These are phyloP conservation scores for Coelopa frigida DNA, from an alignment of 1,140 invertebrate genomes.

Conservation along the genomic window DNA sequence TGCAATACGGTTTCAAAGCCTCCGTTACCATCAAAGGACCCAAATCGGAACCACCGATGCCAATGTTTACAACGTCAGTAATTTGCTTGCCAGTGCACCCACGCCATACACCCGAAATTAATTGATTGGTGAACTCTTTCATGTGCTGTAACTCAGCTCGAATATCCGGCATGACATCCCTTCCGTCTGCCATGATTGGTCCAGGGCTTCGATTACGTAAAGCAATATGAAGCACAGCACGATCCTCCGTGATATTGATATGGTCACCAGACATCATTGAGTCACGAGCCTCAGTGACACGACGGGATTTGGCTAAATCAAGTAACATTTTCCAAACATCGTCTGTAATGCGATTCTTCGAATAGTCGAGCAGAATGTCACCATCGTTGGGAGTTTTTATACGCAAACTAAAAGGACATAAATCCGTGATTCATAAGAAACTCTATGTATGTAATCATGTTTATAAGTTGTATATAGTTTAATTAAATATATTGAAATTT, in stretches of 20 bases:
- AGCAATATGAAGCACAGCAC: constrained; percentile 92
- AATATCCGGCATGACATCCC: constrained; percentile 92
- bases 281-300: constrained; percentile 78
- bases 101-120: constrained; percentile 58
- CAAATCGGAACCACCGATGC: constrained; percentile 98
- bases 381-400: constrained; percentile 75
- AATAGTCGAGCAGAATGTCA: constrained; percentile 86
- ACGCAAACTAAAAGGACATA: constrained; percentile 52
- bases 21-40: constrained; percentile 99
- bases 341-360: constrained; percentile 88
- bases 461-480: too few relatives aligned
- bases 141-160: constrained; percentile 90
- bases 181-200: constrained; percentile 76
- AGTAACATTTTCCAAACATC: constrained; percentile 69
- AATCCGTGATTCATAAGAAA: too few relatives aligned
- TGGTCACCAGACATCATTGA: constrained; percentile 92
- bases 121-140: constrained; percentile 81
- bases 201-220: constrained; percentile 77
- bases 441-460: too few relatives aligned
- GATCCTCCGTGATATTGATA: constrained; percentile 97
- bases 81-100: constrained; percentile 91
- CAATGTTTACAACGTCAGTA: constrained; percentile 98
- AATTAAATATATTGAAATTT: too few relatives aligned
- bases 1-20: constrained; percentile 84
- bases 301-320: constrained; percentile 72